Conservation (phyloP, 1,140 invertebrate species). For the Drosophila bocqueti region DNA sequence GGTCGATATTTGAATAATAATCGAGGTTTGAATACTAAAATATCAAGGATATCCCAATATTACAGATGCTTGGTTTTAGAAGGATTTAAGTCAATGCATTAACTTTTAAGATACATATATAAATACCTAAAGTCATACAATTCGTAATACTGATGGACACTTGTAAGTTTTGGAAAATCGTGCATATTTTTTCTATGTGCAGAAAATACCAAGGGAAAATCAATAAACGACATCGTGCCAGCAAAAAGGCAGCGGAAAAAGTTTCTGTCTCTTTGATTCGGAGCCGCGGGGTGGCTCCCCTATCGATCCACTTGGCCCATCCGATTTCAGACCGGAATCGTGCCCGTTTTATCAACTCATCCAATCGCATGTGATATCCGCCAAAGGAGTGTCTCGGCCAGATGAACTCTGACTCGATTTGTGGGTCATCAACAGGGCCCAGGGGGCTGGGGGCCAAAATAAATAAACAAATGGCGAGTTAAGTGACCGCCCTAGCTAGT, state of each 20-base stretch:
- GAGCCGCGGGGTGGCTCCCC: conserved; percentile 11
- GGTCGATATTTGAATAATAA: not conserved
- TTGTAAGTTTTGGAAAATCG: too few species aligned
- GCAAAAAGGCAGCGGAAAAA: conserved; percentile 46
- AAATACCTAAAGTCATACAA: not conserved
- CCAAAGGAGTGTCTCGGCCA: conserved; percentile 26
- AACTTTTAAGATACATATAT: not conserved
- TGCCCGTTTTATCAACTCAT: conserved; percentile 44
- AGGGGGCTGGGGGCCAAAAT: conserved; percentile 2
- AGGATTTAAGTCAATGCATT: too few species aligned
- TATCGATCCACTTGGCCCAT: conserved; percentile 34
- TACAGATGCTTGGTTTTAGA: too few species aligned
- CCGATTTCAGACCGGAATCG: conserved; percentile 27
- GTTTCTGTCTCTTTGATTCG: conserved; percentile 32
- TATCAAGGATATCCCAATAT: not conserved
- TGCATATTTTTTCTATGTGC: conserved; percentile 2
- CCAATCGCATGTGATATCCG: conserved; percentile 39
- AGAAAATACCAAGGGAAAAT: conserved; percentile 45
- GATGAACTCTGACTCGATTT: conserved; percentile 46
- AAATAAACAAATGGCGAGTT: conserved; percentile 38
- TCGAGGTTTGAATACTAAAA: not conserved
- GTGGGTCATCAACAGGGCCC: conserved; percentile 33
- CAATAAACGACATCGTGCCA: conserved; percentile 57
- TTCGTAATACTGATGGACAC: too few species aligned
- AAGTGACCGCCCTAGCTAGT: conserved; percentile 23